These are phyloP conservation scores for Zoanthus gigantus DNA, from an alignment of 92 coral and sea anemone genomes.

Conservation along the genomic window DNA sequence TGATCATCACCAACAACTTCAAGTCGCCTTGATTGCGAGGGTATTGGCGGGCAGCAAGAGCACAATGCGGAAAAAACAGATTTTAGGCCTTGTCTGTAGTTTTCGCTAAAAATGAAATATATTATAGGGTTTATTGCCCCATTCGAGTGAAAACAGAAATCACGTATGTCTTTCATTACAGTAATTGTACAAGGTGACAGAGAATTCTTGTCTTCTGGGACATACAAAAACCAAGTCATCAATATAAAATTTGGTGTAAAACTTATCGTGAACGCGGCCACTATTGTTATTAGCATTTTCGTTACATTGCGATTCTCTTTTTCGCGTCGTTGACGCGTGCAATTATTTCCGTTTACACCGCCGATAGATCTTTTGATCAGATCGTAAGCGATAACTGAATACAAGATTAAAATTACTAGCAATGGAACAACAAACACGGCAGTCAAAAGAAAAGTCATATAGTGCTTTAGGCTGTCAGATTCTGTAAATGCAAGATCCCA, in stretches of 20 bases:
- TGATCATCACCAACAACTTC: neutral
- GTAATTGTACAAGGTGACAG: neutral
- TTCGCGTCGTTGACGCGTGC: conserved; percentile 13
- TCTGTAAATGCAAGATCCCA: conserved; percentile 34
- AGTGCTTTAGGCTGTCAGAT: neutral
- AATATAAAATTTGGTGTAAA: neutral
- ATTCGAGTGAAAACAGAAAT: neutral
- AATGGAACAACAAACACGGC: neutral
- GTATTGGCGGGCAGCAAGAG: neutral
- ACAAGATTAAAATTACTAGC: neutral
- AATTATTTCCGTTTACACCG: neutral
- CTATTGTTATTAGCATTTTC: conserved; percentile 11
- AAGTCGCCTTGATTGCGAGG: neutral
- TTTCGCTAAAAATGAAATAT: conserved; percentile 35
- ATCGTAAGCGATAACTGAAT: conserved; percentile 43
- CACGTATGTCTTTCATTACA: neutral
- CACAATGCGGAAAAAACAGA: neutral
- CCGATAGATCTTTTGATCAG: conserved; percentile 2
- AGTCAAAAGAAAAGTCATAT: neutral
- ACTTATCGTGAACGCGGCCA: neutral
- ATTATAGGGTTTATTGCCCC: conserved; percentile 35
- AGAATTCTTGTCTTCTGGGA: neutral
- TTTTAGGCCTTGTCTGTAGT: conserved; percentile 34
- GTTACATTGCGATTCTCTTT: conserved; percentile 26
- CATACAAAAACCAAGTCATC: neutral